Evolutionary conservation across 2,888 invertebrate genomes (phyloP).

Genomic region (Halictus quadricinctus): DNA sequence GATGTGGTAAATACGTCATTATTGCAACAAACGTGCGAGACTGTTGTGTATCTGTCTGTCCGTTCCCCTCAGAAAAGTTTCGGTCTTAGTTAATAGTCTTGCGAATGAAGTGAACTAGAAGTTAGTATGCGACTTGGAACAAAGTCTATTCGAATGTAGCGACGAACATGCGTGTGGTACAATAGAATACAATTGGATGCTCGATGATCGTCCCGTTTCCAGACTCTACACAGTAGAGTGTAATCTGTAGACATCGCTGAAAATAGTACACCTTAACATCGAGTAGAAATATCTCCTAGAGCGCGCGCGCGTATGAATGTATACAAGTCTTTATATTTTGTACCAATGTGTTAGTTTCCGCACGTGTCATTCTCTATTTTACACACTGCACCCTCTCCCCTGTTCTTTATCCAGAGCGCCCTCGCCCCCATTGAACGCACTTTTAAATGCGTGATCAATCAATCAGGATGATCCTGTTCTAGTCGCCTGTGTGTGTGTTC

Average conservation of each 20-base stretch:
- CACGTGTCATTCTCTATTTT: slow-evolving; percentile 69
- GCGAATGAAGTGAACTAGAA: slow-evolving; percentile 62
- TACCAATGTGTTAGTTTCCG: slow-evolving; percentile 72
- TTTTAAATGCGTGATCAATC: neutral
- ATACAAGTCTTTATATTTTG: slow-evolving; percentile 75
- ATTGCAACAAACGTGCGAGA: neutral
- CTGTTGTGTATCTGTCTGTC: neutral
- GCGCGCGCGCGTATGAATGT: slow-evolving; percentile 73
- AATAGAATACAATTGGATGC: slow-evolving; percentile 54
- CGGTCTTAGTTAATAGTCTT: slow-evolving; percentile 37
- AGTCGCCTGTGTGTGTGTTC: neutral
- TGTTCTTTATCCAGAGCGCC: neutral
- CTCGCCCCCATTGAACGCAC: neutral
- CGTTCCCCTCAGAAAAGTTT: slow-evolving; percentile 14
- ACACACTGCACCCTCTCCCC: slow-evolving; percentile 67
- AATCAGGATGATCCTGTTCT: slow-evolving; percentile 14
- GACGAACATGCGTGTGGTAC: slow-evolving; percentile 69
- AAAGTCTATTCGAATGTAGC: slow-evolving; percentile 64
- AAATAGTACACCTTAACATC: slow-evolving; percentile 72
- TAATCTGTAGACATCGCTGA: slow-evolving; percentile 73
- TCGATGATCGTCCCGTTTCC: slow-evolving; percentile 68
- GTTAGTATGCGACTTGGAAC: slow-evolving; percentile 65
- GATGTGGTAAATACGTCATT: neutral
- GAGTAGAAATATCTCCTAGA: slow-evolving; percentile 70
- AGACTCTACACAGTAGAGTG: slow-evolving; percentile 77